Percentiles rank a stretch among this genome's conserved stretches.
Evolutionary conservation across 2,113 vertebrate genomes (phyloP).

Genomic region (Salvelinus alpinus): DNA sequence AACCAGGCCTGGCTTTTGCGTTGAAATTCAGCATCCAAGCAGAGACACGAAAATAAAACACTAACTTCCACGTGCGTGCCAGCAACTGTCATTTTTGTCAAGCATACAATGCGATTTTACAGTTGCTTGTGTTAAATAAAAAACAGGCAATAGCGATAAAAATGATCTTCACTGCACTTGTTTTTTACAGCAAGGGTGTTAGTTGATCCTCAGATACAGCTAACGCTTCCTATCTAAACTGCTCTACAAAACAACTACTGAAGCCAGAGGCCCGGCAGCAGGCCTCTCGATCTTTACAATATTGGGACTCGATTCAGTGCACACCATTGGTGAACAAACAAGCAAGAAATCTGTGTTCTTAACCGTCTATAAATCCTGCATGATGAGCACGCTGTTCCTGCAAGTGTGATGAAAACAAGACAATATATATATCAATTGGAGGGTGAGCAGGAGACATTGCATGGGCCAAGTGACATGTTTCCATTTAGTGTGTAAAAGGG

Average conservation of each 20-base stretch:
- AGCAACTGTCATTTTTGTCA: constrained; percentile 66
- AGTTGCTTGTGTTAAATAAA: constrained; percentile 61
- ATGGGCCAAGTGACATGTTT: constrained; percentile 6
- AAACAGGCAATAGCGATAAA: constrained; percentile 68
- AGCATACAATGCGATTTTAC: constrained; percentile 61
- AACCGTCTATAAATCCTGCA: constrained; percentile 67
- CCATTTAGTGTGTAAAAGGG: constrained; percentile 27
- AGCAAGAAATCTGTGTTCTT: constrained; percentile 76
- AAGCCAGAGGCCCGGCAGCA: constrained; percentile 65
- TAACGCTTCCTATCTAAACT: constrained; percentile 54
- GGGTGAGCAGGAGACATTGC: constrained; percentile 18
- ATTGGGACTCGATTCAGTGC: constrained; percentile 75
- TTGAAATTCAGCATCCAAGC: neutral
- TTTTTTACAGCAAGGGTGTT: constrained; percentile 64
- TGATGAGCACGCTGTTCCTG: constrained; percentile 69
- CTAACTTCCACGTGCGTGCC: neutral
- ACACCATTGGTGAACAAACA: constrained; percentile 70
- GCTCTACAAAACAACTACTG: constrained; percentile 68
- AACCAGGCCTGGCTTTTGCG: neutral
- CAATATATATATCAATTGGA: constrained; percentile 20
- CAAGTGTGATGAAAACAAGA: constrained; percentile 60
- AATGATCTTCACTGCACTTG: constrained; percentile 57
- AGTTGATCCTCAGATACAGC: constrained; percentile 59
- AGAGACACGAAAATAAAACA: neutral
- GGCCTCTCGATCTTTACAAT: constrained; percentile 68